These are phyloP conservation scores for Pseudomyrmex cubaensis DNA, from an alignment of 1,140 invertebrate genomes.

Conservation along the genomic window DNA sequence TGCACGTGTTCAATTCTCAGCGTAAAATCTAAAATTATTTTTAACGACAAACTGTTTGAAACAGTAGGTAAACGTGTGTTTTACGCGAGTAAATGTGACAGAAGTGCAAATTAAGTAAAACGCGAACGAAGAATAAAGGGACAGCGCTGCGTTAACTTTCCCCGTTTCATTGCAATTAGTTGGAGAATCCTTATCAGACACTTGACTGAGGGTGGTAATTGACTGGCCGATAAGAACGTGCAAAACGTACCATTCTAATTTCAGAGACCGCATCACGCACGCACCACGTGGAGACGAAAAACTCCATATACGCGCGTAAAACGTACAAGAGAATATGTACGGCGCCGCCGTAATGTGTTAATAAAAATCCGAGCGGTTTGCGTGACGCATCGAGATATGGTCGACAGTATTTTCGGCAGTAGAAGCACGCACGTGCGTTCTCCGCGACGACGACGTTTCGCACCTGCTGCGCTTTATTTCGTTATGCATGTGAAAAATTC, in stretches of 20 bases:
- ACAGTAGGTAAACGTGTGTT: background rate
- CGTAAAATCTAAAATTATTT: background rate
- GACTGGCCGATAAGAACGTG: slow-evolving; percentile 58
- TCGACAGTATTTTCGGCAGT: slow-evolving; percentile 60
- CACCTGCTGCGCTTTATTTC: slow-evolving; percentile 37
- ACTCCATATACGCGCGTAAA: background rate
- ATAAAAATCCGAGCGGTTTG: slow-evolving; percentile 66
- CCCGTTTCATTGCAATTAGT: slow-evolving; percentile 10
- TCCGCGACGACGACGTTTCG: slow-evolving; percentile 24
- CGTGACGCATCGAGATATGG: slow-evolving; percentile 66
- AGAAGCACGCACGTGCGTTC: slow-evolving; percentile 42
- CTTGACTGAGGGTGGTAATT: slow-evolving; percentile 50
- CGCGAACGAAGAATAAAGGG: slow-evolving; percentile 44
- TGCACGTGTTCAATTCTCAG: too few species aligned
- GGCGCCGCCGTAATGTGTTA: slow-evolving; percentile 47
- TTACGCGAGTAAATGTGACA: background rate
- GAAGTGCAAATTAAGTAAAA: slow-evolving; percentile 1
- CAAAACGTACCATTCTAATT: slow-evolving; percentile 61
- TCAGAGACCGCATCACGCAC: background rate
- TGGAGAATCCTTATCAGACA: slow-evolving; percentile 51
- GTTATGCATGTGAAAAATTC: slow-evolving; percentile 47
- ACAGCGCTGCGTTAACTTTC: slow-evolving; percentile 24
- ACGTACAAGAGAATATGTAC: slow-evolving; percentile 5
- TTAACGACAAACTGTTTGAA: background rate
- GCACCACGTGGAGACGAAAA: slow-evolving; percentile 39